Evolutionary conservation across 2,797 vertebrate species (phyloP), one percentile per base, ranked within the genome.

Genomic region (Rallus crepitans): DNA sequence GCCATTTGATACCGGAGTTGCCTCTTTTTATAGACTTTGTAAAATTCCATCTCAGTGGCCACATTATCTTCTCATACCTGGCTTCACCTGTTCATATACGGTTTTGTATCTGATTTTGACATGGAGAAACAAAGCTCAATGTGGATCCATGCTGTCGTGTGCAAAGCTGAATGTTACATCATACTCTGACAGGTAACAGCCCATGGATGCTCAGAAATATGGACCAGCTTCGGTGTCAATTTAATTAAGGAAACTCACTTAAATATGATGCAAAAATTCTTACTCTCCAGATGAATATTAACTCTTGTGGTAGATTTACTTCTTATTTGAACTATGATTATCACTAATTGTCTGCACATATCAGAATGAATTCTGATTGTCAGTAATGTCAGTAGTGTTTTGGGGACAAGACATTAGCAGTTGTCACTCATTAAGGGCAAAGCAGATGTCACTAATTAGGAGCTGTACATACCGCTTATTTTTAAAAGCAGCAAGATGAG

Each of bases 181-280:
- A n/a, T 9, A 33, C 17, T 24, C 25, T 69, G 69, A 61, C 13
- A 73, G 31, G 37, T 40, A 87, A 66, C 57, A 60, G 50, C 48
- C 0, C 8, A n/a, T 13, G 3, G 13, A 1, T 9, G 17, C 31
- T 79, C 50, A 83, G 71, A 81, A 89, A 90, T 42, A 83, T 9
- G 48, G 94, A 78, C 78, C 59, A 77, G 75, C 47, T 87, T 88
- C 64, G 78, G 50, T 71, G 76, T 68, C 48, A 65, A 14, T 78
- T 96, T 93, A 77, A 88, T 95, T 94, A 94, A 83, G 75, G 79
- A 86, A 97, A 80, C 31, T 73, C 47, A 82, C 87, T 89, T 94
- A 87, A 92, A 89, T 76, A 81, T 33, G 64, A 90, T 3, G 14
- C 70, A 87, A 82, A 66, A 37, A 53, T 79, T 91, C 23, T 0